Evolutionary conservation across 2,113 vertebrate species (phyloP).

Genomic region (Tenrec ecaudatus): DNA sequence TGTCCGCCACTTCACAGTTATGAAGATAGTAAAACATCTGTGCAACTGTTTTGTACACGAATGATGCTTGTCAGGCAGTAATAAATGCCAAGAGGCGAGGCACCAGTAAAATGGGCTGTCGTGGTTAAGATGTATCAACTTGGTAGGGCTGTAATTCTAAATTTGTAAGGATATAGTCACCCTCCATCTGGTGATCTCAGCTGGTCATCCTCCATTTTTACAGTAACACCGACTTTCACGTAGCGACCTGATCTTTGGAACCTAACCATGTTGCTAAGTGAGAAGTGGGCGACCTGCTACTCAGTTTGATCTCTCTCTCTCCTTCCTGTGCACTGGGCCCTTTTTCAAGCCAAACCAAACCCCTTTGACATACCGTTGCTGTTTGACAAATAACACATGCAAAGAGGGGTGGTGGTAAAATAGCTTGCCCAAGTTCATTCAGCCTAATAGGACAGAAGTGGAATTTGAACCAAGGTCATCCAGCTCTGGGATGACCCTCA

Average conservation of each 20-base stretch:
- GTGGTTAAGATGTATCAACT: no score
- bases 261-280: background rate
- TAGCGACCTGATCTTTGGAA: background rate
- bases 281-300: background rate
- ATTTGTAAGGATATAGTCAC: background rate
- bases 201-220: background rate
- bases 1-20: no score
- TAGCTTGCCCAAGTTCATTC: background rate
- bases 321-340: background rate
- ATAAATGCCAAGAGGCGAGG: no score
- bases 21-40: no score
- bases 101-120: no score
- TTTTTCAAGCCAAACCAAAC: background rate
- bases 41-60: no score
- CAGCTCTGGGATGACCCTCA: fast-evolving
- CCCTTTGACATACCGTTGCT: background rate
- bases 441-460: background rate
- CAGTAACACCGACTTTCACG: background rate
- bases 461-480: background rate
- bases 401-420: background rate
- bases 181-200: background rate
- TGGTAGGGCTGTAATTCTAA: background rate
- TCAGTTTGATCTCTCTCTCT: background rate
- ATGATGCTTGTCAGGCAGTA: no score
- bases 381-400: background rate